phyloP scores from a whole-genome alignment of 1,140 invertebrate species.

The Zaprionus africanus region DNA sequence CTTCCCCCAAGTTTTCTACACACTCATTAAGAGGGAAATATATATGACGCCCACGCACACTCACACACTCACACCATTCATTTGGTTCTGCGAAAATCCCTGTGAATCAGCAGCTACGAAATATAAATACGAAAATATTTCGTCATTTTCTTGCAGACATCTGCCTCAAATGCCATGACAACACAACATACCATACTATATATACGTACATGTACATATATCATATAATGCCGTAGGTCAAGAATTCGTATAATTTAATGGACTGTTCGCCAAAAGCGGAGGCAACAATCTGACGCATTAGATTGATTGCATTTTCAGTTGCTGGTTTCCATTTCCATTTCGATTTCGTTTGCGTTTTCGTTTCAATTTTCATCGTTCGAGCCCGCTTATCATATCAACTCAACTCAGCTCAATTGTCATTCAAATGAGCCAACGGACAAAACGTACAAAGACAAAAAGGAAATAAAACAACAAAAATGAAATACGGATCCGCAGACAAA shows the following conservation, averaged over 20 bases:
- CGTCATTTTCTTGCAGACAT: slow-evolving; percentile 55
- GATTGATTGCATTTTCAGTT: slow-evolving; percentile 41
- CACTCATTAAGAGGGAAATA: slow-evolving; percentile 11
- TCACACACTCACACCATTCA: neutral
- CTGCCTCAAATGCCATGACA: slow-evolving; percentile 8
- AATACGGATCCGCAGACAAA: slow-evolving; percentile 29
- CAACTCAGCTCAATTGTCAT: slow-evolving; percentile 51
- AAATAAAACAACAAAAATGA: slow-evolving; percentile 7
- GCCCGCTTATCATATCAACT: slow-evolving; percentile 27
- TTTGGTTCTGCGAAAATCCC: slow-evolving; percentile 33
- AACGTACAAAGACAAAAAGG: slow-evolving; percentile 2
- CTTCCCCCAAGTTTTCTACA: neutral
- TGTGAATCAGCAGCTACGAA: slow-evolving; percentile 25
- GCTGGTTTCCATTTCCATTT: slow-evolving; percentile 18
- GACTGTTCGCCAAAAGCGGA: slow-evolving; percentile 47
- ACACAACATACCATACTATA: slow-evolving; percentile 19
- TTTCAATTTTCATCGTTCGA: slow-evolving; percentile 31
- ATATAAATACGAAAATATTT: slow-evolving; percentile 57
- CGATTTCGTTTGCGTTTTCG: neutral
- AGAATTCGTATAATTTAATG: slow-evolving; percentile 43
- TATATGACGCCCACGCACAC: slow-evolving; percentile 1
- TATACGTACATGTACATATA: slow-evolving; percentile 13
- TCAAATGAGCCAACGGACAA: slow-evolving; percentile 30
- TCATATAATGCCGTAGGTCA: slow-evolving; percentile 66
- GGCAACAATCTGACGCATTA: slow-evolving; percentile 17